Evolutionary conservation across 2,113 vertebrate genomes (phyloP).

Genomic region (Acanthisitta chloris): DNA sequence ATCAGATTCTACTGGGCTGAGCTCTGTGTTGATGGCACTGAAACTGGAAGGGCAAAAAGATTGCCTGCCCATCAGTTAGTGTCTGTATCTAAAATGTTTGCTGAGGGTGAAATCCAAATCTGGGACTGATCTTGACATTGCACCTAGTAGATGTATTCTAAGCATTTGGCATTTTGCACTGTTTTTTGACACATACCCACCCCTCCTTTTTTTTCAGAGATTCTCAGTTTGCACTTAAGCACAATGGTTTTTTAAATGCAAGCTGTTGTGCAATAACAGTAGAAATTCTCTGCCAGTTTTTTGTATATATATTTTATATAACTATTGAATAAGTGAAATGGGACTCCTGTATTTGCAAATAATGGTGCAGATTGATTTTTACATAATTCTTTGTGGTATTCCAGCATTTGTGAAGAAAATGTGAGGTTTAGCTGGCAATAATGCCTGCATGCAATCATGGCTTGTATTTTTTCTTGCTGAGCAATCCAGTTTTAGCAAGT

Average conservation of each 20-base stretch:
- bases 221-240: neutral
- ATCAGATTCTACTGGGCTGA: neutral
- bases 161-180: neutral
- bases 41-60: neutral
- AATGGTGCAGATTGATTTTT: neutral
- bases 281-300: neutral
- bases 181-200: neutral
- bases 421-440: neutral
- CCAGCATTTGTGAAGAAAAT: neutral
- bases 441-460: neutral
- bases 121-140: neutral
- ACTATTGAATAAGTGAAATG: neutral
- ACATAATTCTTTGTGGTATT: neutral
- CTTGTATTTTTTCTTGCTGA: neutral
- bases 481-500: neutral
- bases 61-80: neutral
- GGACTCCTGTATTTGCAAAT: neutral
- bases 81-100: neutral
- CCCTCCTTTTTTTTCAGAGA: neutral
- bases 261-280: neutral
- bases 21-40: neutral
- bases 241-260: constrained; percentile 2
- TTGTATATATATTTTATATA: neutral
- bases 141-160: neutral
- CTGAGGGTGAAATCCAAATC: neutral